Percentiles rank a stretch among this genome's conserved stretches.
phyloP scores from a whole-genome alignment of 2,888 invertebrate genomes.

The Diplolepis rosae region DNA sequence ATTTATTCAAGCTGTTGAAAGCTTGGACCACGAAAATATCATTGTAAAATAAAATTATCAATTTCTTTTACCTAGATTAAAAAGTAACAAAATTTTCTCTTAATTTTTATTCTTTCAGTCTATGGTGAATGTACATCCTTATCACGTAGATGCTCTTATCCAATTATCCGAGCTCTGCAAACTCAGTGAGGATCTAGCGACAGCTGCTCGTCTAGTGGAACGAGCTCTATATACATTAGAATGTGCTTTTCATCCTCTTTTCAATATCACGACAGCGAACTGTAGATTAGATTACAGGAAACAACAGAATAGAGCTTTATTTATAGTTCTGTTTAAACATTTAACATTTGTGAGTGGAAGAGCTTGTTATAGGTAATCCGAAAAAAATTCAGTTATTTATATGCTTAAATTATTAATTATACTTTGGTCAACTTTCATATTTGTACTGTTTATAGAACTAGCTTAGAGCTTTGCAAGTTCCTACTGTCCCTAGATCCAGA shows the following conservation, averaged over 20 bases:
- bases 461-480: slow-evolving; percentile 90
- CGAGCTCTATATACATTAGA: slow-evolving; percentile 86
- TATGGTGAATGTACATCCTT: slow-evolving; percentile 83
- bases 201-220: slow-evolving; percentile 87
- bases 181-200: slow-evolving; percentile 85
- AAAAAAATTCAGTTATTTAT: no score
- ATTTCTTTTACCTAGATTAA: neutral
- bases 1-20: slow-evolving; percentile 87
- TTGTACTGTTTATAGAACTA: slow-evolving; percentile 77
- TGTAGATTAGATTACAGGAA: slow-evolving; percentile 85
- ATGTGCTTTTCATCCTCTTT: slow-evolving; percentile 85
- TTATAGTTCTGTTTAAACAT: slow-evolving; percentile 87
- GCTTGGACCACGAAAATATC: slow-evolving; percentile 85
- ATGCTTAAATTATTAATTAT: neutral
- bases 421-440: neutral
- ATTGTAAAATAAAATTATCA: slow-evolving; percentile 74
- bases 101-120: slow-evolving; percentile 71
- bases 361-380: slow-evolving; percentile 83
- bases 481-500: slow-evolving; percentile 86
- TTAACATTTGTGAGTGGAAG: slow-evolving; percentile 84
- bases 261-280: slow-evolving; percentile 83
- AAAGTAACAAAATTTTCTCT: neutral
- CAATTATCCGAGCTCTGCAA: slow-evolving; percentile 88
- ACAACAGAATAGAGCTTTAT: slow-evolving; percentile 89
- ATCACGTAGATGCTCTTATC: slow-evolving; percentile 86